Conservation (phyloP, 2,888 invertebrate species). For the Drosophila cognata region DNA sequence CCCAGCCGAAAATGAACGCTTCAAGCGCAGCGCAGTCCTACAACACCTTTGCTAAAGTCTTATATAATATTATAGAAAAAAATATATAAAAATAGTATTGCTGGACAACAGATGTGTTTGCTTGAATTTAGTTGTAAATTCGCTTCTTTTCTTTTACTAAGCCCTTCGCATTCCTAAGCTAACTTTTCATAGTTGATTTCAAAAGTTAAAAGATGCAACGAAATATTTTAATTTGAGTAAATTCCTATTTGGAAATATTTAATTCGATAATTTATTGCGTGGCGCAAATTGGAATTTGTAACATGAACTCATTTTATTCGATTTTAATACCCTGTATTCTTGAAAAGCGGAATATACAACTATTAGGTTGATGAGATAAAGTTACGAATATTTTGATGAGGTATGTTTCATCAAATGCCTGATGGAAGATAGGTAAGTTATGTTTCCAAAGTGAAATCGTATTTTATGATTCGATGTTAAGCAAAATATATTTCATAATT, state of each 20-base stretch:
- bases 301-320: conserved; percentile 10
- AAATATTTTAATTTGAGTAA: conserved; percentile 6
- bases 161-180: conserved; percentile 48
- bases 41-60: conserved; percentile 25
- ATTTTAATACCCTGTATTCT: conserved; percentile 5
- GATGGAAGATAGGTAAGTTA: not conserved
- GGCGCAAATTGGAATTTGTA: conserved; percentile 8
- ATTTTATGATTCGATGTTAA: not conserved
- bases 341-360: not conserved
- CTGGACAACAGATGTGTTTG: conserved; percentile 40
- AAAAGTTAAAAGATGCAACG: conserved; percentile 6
- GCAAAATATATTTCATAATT: not conserved
- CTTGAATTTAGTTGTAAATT: conserved; percentile 25
- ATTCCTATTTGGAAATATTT: conserved; percentile 24
- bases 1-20: conserved; percentile 62
- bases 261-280: conserved; percentile 19
- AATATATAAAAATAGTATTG: conserved; percentile 9
- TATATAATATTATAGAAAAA: conserved; percentile 45
- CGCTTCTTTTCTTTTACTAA: conserved; percentile 5
- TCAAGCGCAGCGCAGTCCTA: conserved; percentile 34
- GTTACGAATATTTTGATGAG: not conserved
- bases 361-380: not conserved
- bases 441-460: not conserved
- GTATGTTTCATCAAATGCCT: not conserved
- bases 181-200: conserved; percentile 20